Evolutionary conservation across 2,113 vertebrate genomes (phyloP).

Genomic region (Melanostigma gelatinosum): DNA sequence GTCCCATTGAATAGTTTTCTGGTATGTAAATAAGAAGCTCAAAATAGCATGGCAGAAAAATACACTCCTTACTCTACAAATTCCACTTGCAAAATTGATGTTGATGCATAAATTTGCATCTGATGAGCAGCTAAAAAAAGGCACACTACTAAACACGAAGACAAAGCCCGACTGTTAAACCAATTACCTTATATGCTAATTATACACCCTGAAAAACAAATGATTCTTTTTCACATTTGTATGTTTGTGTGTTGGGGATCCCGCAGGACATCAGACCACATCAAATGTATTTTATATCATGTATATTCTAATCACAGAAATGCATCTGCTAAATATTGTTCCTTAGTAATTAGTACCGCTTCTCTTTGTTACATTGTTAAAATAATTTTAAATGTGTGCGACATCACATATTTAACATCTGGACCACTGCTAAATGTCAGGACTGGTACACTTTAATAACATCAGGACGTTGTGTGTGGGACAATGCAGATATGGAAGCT

Average conservation of each 20-base stretch:
- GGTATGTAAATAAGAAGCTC: slow-evolving; percentile 17
- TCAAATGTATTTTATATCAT: background rate
- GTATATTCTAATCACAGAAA: background rate
- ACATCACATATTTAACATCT: background rate
- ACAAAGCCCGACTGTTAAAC: slow-evolving; percentile 16
- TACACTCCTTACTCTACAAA: slow-evolving; percentile 12
- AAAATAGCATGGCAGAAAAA: slow-evolving; percentile 35
- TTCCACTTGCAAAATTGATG: slow-evolving; percentile 17
- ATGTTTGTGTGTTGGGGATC: slow-evolving; percentile 2
- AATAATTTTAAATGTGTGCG: background rate
- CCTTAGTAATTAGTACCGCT: background rate
- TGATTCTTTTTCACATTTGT: slow-evolving; percentile 11
- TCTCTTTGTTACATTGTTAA: slow-evolving; percentile 20
- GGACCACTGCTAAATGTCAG: background rate
- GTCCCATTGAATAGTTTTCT: slow-evolving; percentile 17
- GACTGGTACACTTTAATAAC: background rate
- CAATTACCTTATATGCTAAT: slow-evolving; percentile 32
- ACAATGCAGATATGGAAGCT: slow-evolving; percentile 37
- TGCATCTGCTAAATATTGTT: background rate
- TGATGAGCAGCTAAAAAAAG: slow-evolving; percentile 32
- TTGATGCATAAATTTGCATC: slow-evolving; percentile 46
- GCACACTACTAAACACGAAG: slow-evolving; percentile 7
- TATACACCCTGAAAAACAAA: slow-evolving; percentile 23
- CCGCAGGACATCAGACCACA: slow-evolving; percentile 5
- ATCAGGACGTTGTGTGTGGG: background rate